Conservation (phyloP, 2,113 vertebrate species). For the Serilophus lunatus region DNA sequence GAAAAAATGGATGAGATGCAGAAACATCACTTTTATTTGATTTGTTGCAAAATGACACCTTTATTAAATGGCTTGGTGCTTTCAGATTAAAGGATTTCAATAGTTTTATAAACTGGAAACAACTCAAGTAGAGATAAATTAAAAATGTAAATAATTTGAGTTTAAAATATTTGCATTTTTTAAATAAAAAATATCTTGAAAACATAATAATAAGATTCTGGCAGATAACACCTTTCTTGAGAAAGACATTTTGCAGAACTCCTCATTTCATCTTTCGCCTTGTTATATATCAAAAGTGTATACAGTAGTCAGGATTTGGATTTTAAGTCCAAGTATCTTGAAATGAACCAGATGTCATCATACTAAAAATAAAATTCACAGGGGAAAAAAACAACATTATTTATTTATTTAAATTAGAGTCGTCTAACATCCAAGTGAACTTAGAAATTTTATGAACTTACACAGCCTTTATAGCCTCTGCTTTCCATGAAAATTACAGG, state of each 20-base stretch:
- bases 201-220: neutral
- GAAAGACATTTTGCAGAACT: neutral
- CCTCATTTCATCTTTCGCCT: neutral
- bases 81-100: neutral
- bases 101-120: neutral
- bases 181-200: neutral
- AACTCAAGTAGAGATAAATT: neutral
- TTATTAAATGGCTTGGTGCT: neutral
- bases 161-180: neutral
- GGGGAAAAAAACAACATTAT: neutral
- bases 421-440: neutral
- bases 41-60: neutral
- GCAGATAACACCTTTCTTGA: neutral
- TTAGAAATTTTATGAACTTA: neutral
- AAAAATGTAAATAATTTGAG: neutral
- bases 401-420: constrained; percentile 3
- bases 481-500: neutral
- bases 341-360: neutral
- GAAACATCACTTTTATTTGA: neutral
- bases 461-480: neutral
- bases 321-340: neutral
- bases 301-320: neutral
- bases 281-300: neutral
- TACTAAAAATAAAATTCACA: neutral
- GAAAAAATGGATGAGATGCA: neutral